Evolutionary conservation across 2,797 vertebrate genomes (phyloP).

Genomic region (Crossoptilon crossoptilon): DNA sequence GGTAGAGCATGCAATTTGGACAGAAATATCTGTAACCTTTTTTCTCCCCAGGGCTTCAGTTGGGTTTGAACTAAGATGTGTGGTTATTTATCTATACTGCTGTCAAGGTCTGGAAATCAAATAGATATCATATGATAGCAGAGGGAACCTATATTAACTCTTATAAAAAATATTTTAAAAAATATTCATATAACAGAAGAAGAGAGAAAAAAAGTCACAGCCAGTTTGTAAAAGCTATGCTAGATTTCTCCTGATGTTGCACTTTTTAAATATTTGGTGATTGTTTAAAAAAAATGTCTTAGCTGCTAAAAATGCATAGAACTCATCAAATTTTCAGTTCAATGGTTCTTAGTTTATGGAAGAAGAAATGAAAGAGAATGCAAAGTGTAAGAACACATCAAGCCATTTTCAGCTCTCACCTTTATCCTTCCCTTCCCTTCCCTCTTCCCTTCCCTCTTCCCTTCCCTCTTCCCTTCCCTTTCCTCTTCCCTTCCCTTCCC

Average conservation of each 20-base stretch:
- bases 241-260: background rate
- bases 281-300: background rate
- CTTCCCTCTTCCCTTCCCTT: too few relatives aligned
- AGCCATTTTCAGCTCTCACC: background rate
- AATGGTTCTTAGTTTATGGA: background rate
- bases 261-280: background rate
- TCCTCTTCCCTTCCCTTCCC: too few relatives aligned
- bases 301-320: background rate
- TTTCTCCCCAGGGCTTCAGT: background rate
- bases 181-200: background rate
- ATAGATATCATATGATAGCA: background rate
- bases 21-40: background rate
- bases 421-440: too few relatives aligned
- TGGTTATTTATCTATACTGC: background rate
- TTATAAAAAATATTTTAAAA: background rate
- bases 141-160: background rate
- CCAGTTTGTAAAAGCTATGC: background rate
- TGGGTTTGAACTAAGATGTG: background rate
- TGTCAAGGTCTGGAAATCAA: background rate
- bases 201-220: background rate
- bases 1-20: background rate
- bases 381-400: accelerated
- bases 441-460: too few relatives aligned
- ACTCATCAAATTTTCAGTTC: background rate
- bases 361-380: background rate